Evolutionary conservation across 2,888 invertebrate species (phyloP).

Genomic region (Synergus umbraculus): DNA sequence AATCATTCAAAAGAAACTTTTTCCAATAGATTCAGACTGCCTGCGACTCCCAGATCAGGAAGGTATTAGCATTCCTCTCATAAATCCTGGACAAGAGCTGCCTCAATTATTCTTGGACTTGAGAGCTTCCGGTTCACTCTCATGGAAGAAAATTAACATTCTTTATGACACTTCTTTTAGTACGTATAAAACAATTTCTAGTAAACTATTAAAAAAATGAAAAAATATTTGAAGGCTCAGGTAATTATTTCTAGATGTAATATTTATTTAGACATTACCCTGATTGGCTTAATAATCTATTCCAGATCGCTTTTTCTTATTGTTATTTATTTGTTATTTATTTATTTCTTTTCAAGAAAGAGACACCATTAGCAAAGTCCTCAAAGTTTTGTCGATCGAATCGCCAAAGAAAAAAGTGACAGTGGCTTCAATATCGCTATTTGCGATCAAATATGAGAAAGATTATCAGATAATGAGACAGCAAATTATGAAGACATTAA

Average conservation of each 20-base stretch:
- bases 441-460: conserved; percentile 79
- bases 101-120: conserved; percentile 89
- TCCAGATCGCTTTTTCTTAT: background rate
- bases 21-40: conserved; percentile 84
- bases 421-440: conserved; percentile 79
- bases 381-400: conserved; percentile 80
- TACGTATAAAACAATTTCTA: conserved; percentile 67
- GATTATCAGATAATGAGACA: conserved; percentile 78
- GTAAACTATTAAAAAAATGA: background rate
- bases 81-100: conserved; percentile 85
- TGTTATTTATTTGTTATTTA: background rate
- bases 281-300: background rate
- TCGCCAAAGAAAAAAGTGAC: conserved; percentile 78
- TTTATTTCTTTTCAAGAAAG: conserved; percentile 78
- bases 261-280: background rate
- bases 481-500: conserved; percentile 78
- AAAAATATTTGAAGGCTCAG: background rate
- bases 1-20: conserved; percentile 37
- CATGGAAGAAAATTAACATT: conserved; percentile 86
- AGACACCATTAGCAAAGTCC: conserved; percentile 83
- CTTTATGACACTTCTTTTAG: conserved; percentile 87
- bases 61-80: conserved; percentile 85
- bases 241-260: background rate
- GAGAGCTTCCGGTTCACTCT: conserved; percentile 82
- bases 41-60: conserved; percentile 84